Conservation (phyloP, 2,888 invertebrate genomes). For the Ernsta delagoae region DNA sequence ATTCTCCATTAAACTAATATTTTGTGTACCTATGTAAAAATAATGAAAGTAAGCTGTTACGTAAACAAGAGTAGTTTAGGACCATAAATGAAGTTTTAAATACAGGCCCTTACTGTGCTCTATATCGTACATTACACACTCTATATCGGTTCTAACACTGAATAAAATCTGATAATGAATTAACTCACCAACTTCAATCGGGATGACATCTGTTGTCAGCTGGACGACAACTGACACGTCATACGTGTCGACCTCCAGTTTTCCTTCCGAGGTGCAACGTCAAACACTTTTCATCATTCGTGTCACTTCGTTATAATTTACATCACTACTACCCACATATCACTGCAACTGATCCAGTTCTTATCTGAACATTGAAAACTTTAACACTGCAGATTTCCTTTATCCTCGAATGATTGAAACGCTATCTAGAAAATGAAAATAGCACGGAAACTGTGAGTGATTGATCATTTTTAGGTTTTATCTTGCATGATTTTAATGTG, state of each 20-base stretch:
- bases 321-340: slow-evolving; percentile 49
- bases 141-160: neutral
- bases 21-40: too few species aligned
- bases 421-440: neutral
- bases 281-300: slow-evolving; percentile 38
- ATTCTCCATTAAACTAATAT: too few species aligned
- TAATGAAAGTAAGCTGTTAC: too few species aligned
- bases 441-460: slow-evolving; percentile 15
- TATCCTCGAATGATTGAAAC: neutral
- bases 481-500: slow-evolving; percentile 11
- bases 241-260: slow-evolving; percentile 83
- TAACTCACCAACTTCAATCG: slow-evolving; percentile 76
- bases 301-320: slow-evolving; percentile 48
- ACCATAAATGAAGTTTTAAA: too few species aligned
- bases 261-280: slow-evolving; percentile 49
- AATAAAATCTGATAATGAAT: neutral
- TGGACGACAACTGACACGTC: slow-evolving; percentile 82
- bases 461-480: slow-evolving; percentile 14
- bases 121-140: too few species aligned
- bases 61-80: too few species aligned
- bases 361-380: neutral
- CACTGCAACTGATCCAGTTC: slow-evolving; percentile 16
- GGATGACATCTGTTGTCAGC: slow-evolving; percentile 84
- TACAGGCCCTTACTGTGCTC: too few species aligned
- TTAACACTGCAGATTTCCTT: slow-evolving; percentile 12